These are phyloP conservation scores for Semaprochilodus insignis DNA, from an alignment of 2,797 vertebrate species.

Conservation along the genomic window DNA sequence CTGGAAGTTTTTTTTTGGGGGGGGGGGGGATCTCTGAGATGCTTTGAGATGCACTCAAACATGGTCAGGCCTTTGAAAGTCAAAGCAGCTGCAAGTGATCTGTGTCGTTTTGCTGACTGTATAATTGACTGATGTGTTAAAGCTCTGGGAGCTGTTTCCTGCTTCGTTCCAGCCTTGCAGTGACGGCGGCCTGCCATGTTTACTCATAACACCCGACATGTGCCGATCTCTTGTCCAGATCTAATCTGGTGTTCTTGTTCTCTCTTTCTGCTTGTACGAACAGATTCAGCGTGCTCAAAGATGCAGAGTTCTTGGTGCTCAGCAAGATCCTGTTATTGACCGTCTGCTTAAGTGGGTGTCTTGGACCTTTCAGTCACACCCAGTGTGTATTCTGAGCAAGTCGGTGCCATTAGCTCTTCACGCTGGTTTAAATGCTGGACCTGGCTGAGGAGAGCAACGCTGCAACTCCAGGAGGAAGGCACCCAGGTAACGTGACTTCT, in stretches of 20 bases:
- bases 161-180: constrained; percentile 12
- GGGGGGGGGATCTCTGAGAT: constrained; percentile 54
- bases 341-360: constrained; percentile 59
- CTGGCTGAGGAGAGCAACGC: constrained; percentile 70
- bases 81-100: constrained; percentile 34
- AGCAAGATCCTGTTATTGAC: constrained; percentile 38
- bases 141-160: background rate
- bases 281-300: constrained; percentile 44
- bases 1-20: constrained; percentile 49
- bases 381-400: constrained; percentile 48
- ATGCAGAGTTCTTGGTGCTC: constrained; percentile 43
- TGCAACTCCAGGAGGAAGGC: constrained; percentile 70
- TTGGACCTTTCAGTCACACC: constrained; percentile 60
- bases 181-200: constrained; percentile 20
- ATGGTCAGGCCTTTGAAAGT: constrained; percentile 30
- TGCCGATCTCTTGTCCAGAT: constrained; percentile 12
- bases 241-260: constrained; percentile 33
- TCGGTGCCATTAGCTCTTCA: constrained; percentile 73
- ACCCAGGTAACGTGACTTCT: constrained; percentile 73
- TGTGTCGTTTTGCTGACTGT: constrained; percentile 31
- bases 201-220: constrained; percentile 38
- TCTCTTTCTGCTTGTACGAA: constrained; percentile 41
- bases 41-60: constrained; percentile 12
- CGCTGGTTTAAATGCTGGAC: constrained; percentile 76
- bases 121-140: constrained; percentile 22